A percentile compares a stretch with the other conserved stretches of the same genome.
Conservation (phyloP, 2,888 invertebrate genomes). For the Scaptomyza tumidula region DNA sequence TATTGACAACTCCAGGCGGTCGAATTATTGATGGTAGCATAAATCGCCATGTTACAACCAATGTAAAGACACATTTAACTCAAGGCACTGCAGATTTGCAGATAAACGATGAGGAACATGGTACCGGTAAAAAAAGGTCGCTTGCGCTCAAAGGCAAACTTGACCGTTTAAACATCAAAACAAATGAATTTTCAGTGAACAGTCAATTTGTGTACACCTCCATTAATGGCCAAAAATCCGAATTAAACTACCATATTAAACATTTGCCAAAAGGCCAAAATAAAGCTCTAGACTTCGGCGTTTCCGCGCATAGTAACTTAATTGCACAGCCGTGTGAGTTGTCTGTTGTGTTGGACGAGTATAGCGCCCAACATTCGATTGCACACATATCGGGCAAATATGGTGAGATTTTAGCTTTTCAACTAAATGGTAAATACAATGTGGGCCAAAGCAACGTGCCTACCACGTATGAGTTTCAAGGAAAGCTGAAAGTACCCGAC, state of each 20-base stretch:
- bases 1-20: slow-evolving; percentile 66
- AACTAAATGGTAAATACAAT: slow-evolving; percentile 84
- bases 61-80: slow-evolving; percentile 84
- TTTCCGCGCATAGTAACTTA: slow-evolving; percentile 77
- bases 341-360: slow-evolving; percentile 74
- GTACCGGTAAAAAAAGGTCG: slow-evolving; percentile 81
- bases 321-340: slow-evolving; percentile 81
- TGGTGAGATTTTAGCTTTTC: slow-evolving; percentile 84
- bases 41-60: slow-evolving; percentile 83
- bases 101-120: slow-evolving; percentile 82
- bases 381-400: slow-evolving; percentile 85
- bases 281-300: slow-evolving; percentile 63
- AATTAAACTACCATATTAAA: slow-evolving; percentile 82
- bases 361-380: slow-evolving; percentile 75
- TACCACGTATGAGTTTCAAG: slow-evolving; percentile 85
- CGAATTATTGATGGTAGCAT: slow-evolving; percentile 83
- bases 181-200: slow-evolving; percentile 83
- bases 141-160: slow-evolving; percentile 81
- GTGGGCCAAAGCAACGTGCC: slow-evolving; percentile 78
- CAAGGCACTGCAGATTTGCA: slow-evolving; percentile 85
- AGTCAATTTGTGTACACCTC: slow-evolving; percentile 84
- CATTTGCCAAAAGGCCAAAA: slow-evolving; percentile 81
- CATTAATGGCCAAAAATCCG: slow-evolving; percentile 85
- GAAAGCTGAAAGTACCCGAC: slow-evolving; percentile 86
- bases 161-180: slow-evolving; percentile 84